Conservation (phyloP, 2,888 invertebrate genomes). For the Pseudococcus longispinus region DNA sequence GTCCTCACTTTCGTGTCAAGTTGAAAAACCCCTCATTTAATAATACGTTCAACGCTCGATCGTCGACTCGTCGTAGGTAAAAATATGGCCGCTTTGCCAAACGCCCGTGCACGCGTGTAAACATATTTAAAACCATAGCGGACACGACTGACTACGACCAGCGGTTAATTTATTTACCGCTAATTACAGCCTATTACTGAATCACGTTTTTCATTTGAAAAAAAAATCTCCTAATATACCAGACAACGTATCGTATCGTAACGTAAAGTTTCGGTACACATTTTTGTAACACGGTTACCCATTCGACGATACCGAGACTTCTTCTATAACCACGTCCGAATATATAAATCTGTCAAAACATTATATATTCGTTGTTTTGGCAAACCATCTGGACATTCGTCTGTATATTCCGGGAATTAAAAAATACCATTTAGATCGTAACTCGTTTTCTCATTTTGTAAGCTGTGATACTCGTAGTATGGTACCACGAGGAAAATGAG, state of each 20-base stretch:
- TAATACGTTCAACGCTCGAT: background rate
- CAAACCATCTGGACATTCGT: background rate
- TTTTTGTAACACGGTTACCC: background rate
- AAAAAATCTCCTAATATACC: background rate
- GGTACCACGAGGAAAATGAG: background rate
- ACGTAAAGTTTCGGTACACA: background rate
- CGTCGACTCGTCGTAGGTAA: background rate
- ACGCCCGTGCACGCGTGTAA: conserved; percentile 7
- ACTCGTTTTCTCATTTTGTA: background rate
- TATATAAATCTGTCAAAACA: conserved; percentile 11
- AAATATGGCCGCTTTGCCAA: background rate
- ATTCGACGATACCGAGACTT: background rate
- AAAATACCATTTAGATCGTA: background rate
- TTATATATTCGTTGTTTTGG: background rate
- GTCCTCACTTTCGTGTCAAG: background rate
- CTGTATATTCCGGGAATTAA: background rate
- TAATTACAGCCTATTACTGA: conserved; percentile 28
- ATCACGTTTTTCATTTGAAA: conserved; percentile 16
- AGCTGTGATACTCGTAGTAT: no score
- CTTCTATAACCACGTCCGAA: background rate
- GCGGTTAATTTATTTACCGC: conserved; percentile 33
- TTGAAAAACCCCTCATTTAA: background rate
- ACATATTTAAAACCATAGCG: conserved; percentile 22
- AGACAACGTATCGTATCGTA: background rate
- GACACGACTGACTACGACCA: background rate